These are phyloP conservation scores for Myzus persicae DNA, from an alignment of 1,140 invertebrate species.

Conservation along the genomic window DNA sequence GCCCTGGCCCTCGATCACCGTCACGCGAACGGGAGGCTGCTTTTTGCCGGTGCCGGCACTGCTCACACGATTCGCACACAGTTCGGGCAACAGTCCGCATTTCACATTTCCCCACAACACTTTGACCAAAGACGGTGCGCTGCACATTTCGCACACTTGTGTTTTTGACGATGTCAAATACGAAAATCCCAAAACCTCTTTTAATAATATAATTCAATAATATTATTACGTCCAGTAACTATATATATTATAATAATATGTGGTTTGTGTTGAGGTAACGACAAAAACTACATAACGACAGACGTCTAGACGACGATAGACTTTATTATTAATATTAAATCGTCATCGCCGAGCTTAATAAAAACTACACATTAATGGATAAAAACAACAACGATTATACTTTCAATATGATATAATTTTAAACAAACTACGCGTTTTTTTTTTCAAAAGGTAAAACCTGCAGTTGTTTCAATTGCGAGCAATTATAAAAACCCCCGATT, in stretches of 20 bases:
- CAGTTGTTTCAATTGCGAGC: neutral
- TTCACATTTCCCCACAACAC: neutral
- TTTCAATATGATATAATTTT: too few relatives aligned
- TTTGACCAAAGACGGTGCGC: neutral
- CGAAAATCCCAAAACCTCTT: neutral
- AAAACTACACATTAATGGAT: too few relatives aligned
- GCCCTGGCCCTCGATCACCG: conserved; percentile 26
- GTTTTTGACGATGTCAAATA: neutral
- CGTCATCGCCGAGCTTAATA: too few relatives aligned
- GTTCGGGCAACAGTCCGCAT: neutral
- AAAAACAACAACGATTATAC: too few relatives aligned
- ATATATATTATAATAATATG: too few relatives aligned
- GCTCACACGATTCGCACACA: neutral
- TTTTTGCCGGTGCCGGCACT: neutral
- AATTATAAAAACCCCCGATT: neutral
- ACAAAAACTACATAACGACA: neutral
- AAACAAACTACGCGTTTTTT: too few relatives aligned
- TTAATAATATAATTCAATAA: neutral
- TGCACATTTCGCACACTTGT: neutral
- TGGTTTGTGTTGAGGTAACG: too few relatives aligned
- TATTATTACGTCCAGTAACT: too few relatives aligned
- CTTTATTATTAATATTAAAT: too few relatives aligned
- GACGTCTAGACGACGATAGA: neutral
- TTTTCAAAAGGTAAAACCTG: neutral
- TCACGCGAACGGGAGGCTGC: neutral